Base-by-base conservation (phyloP, 2,113 vertebrate genomes). In the Cranoglanis bouderius region DNA sequence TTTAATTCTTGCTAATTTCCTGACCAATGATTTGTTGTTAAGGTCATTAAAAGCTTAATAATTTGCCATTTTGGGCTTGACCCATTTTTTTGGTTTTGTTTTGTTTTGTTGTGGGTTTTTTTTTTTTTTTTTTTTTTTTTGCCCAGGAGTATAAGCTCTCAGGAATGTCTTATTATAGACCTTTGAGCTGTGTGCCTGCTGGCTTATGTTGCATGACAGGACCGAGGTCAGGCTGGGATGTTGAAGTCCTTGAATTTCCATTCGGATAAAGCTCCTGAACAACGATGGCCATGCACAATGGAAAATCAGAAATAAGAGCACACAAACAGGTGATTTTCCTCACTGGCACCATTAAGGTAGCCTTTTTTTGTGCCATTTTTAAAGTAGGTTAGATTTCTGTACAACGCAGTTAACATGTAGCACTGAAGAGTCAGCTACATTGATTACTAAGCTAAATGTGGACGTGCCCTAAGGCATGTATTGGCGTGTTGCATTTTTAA, bases 381-480 rank as follows among this genome's bases (percentile, higher is more conserved):
- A 38, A 74, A 24, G 53, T 59, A 38, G 77, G 16, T 53, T 81
- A 35, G 6, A 63, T 55, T 70, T 35, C 46, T 29, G 88, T 40
- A 85, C 35, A 74, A 85, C 2, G 2, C 78, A 83, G 84, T 86
- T 84, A 86, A 88, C 80, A 88, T 88, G 87, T 43, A 84, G 38
- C 49, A 51, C 57, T 78, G 86, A 74, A 84, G 82, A 49, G 19
- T 43, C 87, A 74, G 85, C 53, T 32, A 59, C 90, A 91, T 88
- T 86, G 90, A 91, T 91, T 84, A 84, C 63, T 86, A 85, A 80
- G 90, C 88, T 90, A 90, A 88, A 88, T 88, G 88, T 57, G 84
- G 86, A 88, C 65, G 82, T 65, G 78, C 75, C 70, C 72, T 88
- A 38, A 85, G 84, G 85, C 77, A 55, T 84, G 70, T 85, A 88